These are phyloP conservation scores for Dione vanillae DNA, from an alignment of 2,888 invertebrate species.

Conservation along the genomic window DNA sequence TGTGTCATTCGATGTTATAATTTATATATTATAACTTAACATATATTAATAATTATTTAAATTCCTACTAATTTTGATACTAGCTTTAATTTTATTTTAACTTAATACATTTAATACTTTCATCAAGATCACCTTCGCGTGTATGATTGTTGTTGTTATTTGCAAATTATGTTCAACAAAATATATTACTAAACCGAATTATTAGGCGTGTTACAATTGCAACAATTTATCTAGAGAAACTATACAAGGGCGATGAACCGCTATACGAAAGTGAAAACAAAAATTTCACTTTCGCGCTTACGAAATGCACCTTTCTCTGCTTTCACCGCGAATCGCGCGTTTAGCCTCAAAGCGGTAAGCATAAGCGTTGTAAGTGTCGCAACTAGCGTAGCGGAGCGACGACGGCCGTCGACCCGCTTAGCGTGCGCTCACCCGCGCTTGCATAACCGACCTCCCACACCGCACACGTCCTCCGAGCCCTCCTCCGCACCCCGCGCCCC, in stretches of 20 bases:
- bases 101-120: not conserved
- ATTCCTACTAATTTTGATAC: too few species aligned
- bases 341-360: slow-evolving; percentile 49
- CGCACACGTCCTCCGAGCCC: slow-evolving; percentile 49
- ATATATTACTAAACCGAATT: slow-evolving; percentile 15
- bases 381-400: slow-evolving; percentile 64
- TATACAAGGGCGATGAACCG: slow-evolving; percentile 66
- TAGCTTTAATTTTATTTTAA: too few species aligned
- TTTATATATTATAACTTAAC: too few species aligned
- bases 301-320: slow-evolving; percentile 83
- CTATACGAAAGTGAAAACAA: slow-evolving; percentile 81
- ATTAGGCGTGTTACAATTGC: slow-evolving; percentile 11
- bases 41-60: too few species aligned
- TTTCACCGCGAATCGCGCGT: slow-evolving; percentile 70
- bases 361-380: slow-evolving; percentile 66
- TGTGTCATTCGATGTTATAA: not conserved
- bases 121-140: not conserved
- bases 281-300: slow-evolving; percentile 83
- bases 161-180: not conserved
- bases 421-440: slow-evolving; percentile 86
- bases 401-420: slow-evolving; percentile 88
- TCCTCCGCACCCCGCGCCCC: slow-evolving; percentile 45
- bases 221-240: slow-evolving; percentile 38
- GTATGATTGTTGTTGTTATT: not conserved
- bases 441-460: slow-evolving; percentile 79